These are phyloP conservation scores for Australoheros scitulus DNA, from an alignment of 2,113 vertebrate species.

Conservation along the genomic window DNA sequence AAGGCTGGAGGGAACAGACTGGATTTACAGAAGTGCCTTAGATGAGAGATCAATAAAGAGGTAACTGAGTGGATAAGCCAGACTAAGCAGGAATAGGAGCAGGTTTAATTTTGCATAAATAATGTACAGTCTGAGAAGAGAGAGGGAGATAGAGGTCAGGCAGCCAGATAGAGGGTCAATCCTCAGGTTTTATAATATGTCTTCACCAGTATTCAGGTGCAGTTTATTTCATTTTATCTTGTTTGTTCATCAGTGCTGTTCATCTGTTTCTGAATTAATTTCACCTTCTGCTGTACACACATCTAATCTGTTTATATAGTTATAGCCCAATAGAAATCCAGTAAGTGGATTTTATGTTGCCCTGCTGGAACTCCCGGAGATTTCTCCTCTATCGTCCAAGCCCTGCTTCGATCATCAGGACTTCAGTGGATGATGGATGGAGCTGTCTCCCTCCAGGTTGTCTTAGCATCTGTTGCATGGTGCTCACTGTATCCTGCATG, in stretches of 20 bases:
- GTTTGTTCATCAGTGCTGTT: conserved; percentile 25
- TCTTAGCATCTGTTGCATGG: conserved; percentile 72
- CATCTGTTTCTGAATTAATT: conserved; percentile 29
- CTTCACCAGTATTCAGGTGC: neutral
- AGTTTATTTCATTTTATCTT: conserved; percentile 27
- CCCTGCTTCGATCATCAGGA: conserved; percentile 69
- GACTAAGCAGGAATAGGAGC: conserved; percentile 73
- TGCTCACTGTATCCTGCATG: conserved; percentile 45
- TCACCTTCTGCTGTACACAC: neutral
- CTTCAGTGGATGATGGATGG: conserved; percentile 74
- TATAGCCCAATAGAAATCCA: conserved; percentile 34
- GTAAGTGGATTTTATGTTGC: conserved; percentile 55
- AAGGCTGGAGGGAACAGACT: conserved; percentile 42
- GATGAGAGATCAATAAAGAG: conserved; percentile 77
- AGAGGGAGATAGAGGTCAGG: conserved; percentile 9
- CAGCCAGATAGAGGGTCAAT: conserved; percentile 1
- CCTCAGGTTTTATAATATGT: conserved; percentile 12
- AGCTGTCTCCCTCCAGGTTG: conserved; percentile 71
- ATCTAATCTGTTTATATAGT: conserved; percentile 36
- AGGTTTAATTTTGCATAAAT: conserved; percentile 82
- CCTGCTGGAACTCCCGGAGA: conserved; percentile 51
- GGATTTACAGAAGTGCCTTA: conserved; percentile 74
- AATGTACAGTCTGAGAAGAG: conserved; percentile 65
- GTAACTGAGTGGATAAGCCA: conserved; percentile 70
- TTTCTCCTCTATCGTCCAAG: conserved; percentile 54